Conservation (phyloP, 2,888 invertebrate genomes). For the Mythimna loreyi region DNA sequence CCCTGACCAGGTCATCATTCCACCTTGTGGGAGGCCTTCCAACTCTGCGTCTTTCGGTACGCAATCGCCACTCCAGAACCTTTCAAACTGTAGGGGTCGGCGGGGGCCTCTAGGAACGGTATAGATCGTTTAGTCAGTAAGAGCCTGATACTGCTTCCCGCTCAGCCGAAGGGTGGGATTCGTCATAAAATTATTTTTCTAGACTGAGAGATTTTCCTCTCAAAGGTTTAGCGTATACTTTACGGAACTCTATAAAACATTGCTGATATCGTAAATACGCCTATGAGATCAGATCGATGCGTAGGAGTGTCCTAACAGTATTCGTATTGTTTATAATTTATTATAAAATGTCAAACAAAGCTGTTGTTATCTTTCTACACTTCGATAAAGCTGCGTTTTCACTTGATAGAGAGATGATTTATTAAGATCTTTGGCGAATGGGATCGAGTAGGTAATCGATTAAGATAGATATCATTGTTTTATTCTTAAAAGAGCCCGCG, state of each 20-base stretch:
- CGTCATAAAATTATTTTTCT: too few relatives aligned
- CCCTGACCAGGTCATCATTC: too few relatives aligned
- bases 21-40: too few relatives aligned
- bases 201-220: too few relatives aligned
- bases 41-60: too few relatives aligned
- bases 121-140: too few relatives aligned
- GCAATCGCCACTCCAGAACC: too few relatives aligned
- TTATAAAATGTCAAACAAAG: slow-evolving; percentile 71
- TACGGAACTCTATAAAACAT: slow-evolving; percentile 65
- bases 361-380: slow-evolving; percentile 65
- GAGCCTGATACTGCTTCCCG: too few relatives aligned
- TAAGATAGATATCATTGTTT: slow-evolving; percentile 6
- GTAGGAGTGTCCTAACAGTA: slow-evolving; percentile 79
- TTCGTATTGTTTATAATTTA: slow-evolving; percentile 71
- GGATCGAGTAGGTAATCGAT: slow-evolving; percentile 6
- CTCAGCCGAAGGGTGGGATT: too few relatives aligned
- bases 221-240: neutral
- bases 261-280: slow-evolving; percentile 80
- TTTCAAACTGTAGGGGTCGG: too few relatives aligned
- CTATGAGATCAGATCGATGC: slow-evolving; percentile 82
- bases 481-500: neutral
- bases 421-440: slow-evolving; percentile 29
- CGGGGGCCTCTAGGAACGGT: too few relatives aligned
- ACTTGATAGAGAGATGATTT: slow-evolving; percentile 31
- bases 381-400: slow-evolving; percentile 42